Base-by-base conservation (phyloP, 2,888 invertebrate genomes). In the Itoplectis maculator region DNA sequence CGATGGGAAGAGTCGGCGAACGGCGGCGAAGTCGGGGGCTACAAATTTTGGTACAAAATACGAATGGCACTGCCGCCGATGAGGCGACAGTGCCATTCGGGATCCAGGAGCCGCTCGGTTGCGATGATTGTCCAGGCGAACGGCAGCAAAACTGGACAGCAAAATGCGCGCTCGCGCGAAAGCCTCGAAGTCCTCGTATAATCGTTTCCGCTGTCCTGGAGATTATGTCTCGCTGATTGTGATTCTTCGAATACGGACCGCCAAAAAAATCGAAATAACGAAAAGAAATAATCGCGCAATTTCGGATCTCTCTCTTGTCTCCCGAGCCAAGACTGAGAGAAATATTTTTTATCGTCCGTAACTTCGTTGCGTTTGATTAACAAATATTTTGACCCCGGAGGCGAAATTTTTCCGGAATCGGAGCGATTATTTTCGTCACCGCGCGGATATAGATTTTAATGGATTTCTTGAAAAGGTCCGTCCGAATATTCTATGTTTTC, bases 11-110 rank as follows among this genome's bases (percentile, higher is more conserved):
- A 83, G 6, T 65, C 82, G n/a, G 51, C 82, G 23, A 81, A 54
- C 51, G 90, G 88, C 20, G 87, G 86, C 20, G 79, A 86, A 1
- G 78, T 83, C 9, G 94, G 94, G 90, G 94, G 94, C 90, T 93
- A 94, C 86, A 94, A 94, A 87, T 96, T 96, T 93, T 96, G 96
- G 96, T 94, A 95, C 81, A 93, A 94, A 87, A 93, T 96, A 87
- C 94, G 95, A 59, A 93, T 95, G 79, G 94, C 94, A 69, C 93
- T 96, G 93, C 96, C 96, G 5, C 94, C 95, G 76, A 84, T 92
- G 42, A 87, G 88, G 84, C 87, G n/a, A n/a, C n/a, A n/a, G n/a
- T 66, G 81, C 59, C 42, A 76, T 65, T 68, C 85, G 79, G 81
- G 85, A 42, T 81, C 87, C 51, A 85, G 88, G 49, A 91, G 90